phyloP scores from a whole-genome alignment of 2,797 vertebrate species.

The Helicolenus hilgendorfi region DNA sequence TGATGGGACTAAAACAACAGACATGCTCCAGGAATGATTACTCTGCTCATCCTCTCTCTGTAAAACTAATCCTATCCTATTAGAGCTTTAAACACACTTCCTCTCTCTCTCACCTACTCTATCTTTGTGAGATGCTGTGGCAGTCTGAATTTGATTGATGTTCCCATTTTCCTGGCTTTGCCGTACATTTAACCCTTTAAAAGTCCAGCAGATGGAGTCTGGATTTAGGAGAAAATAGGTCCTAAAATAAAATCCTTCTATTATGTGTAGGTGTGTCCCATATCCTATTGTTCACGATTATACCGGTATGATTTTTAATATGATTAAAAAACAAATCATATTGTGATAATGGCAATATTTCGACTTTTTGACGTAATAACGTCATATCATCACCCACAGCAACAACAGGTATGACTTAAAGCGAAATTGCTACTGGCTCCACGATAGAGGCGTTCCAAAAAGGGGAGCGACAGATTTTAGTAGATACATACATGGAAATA shows the following conservation, averaged over 20 bases:
- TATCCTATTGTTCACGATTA: no score
- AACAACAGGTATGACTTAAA: no score
- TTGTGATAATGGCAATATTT: no score
- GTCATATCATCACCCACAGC: no score
- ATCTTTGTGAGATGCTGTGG: constrained; percentile 21
- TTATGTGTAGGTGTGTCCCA: neutral
- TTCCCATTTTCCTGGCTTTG: constrained; percentile 39
- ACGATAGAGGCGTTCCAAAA: no score
- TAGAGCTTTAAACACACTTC: constrained; percentile 41
- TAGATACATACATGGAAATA: no score
- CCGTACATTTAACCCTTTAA: constrained; percentile 42
- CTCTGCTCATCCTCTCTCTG: constrained; percentile 5
- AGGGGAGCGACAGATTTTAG: no score
- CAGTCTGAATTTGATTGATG: constrained; percentile 61
- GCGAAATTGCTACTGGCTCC: no score
- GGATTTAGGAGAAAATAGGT: constrained; percentile 18
- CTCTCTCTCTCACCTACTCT: constrained; percentile 7
- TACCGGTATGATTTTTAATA: no score
- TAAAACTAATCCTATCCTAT: constrained; percentile 47
- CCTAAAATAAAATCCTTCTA: neutral
- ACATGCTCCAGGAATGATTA: neutral
- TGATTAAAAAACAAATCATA: no score
- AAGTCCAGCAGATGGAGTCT: constrained; percentile 32
- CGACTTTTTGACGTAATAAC: no score
- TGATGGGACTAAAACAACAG: constrained; percentile 17